Percentiles rank a stretch among this genome's conserved stretches.
These are phyloP conservation scores for Ametastegia equiseti DNA, from an alignment of 2,888 invertebrate species.

Conservation along the genomic window DNA sequence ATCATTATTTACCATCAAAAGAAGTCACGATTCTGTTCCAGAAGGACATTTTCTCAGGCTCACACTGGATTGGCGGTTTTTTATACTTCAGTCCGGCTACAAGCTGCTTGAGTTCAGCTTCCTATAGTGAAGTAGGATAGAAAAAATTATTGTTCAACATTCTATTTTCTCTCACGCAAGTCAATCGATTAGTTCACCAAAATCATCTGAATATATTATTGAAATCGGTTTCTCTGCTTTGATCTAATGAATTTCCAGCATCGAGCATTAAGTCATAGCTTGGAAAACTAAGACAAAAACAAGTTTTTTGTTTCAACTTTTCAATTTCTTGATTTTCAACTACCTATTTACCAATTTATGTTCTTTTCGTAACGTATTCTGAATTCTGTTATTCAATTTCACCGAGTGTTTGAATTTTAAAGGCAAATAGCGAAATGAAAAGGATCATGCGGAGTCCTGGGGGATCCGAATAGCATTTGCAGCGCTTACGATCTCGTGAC, in stretches of 20 bases:
- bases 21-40: conserved; percentile 54
- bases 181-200: neutral
- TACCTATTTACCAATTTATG: too few relatives aligned
- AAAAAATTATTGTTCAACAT: neutral
- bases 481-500: too few relatives aligned
- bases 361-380: too few relatives aligned
- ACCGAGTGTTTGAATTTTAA: too few relatives aligned
- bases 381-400: too few relatives aligned
- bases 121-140: conserved; percentile 56
- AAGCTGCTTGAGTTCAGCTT: conserved; percentile 63
- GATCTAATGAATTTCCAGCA: neutral
- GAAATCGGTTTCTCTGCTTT: neutral
- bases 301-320: neutral
- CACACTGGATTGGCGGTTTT: conserved; percentile 64
- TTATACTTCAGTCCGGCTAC: conserved; percentile 60
- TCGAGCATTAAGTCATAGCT: neutral
- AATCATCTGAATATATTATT: conserved; percentile 9
- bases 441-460: too few relatives aligned
- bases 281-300: neutral
- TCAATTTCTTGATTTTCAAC: too few relatives aligned
- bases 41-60: conserved; percentile 61
- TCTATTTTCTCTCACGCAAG: neutral
- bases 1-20: conserved; percentile 56
- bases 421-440: too few relatives aligned
- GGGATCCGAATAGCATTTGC: too few relatives aligned